Evolutionary conservation across 2,113 vertebrate genomes (phyloP), one percentile per base, ranked within the genome.

Genomic region (Onychostoma macrolepis): DNA sequence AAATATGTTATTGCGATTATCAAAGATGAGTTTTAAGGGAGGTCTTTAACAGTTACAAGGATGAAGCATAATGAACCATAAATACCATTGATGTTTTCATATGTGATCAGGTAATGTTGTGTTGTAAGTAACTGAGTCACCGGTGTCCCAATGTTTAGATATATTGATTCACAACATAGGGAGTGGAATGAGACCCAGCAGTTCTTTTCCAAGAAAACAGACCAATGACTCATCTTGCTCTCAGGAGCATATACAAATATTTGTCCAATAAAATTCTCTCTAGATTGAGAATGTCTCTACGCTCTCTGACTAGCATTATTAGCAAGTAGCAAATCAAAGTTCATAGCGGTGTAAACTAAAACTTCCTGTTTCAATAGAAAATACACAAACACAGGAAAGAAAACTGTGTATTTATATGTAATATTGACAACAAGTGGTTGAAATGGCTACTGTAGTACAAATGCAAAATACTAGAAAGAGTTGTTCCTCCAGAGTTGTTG

Each of bases 91-190:
- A 15, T 1, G 2, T 75, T 45, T 75, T n/a, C 43, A 75, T 75
- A 43, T 3, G 24, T 6, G 72, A 26, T 12, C 38, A 45, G 41
- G 72, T 75, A 8, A 45, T n/a, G n/a, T 15, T 3, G 6, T 43
- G 38, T 45, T 12, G 2, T n/a, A 45, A 41, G n/a, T 45, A 76
- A 26, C 5, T 12, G 38, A 45, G 72, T 45, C 24, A 45, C 1
- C n/a, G 13, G 38, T 45, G 72, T 75, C 41, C 41, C 12, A n/a
- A 76, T 76, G 41, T 76, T 76, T 76, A 76, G 24, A 76, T 76
- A 21, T 38, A 75, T 17, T 76, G 72, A 76, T 76, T 76, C 41
- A 45, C 74, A 76, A 76, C 74, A 48, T 48, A 75, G n/a, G n/a
- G 74, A 76, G 74, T 2, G 48, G 28, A 78, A 53, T 53, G n/a